Base-by-base conservation (phyloP, 2,113 vertebrate genomes). In the Odocoileus virginianus region DNA sequence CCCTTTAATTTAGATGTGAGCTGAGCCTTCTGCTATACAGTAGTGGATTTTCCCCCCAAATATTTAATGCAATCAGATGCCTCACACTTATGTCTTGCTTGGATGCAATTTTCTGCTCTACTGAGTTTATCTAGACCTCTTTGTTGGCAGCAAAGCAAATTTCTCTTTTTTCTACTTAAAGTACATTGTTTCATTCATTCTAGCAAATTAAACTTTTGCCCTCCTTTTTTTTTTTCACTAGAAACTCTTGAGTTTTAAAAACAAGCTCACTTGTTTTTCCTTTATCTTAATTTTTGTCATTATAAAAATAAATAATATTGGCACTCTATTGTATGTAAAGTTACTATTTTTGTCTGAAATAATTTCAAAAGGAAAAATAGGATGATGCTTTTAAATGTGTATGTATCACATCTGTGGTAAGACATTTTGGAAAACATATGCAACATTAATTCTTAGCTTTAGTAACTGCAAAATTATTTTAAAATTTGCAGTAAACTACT, bases 31-130 rank as follows among this genome's bases (percentile, higher is more conserved):
- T 97, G 93, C 89, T 96, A 54, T 67, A 50, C 57, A 86, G 96
- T 94, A 50, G 97, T 86, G 61, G 7, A 36, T 90, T 71, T 25
- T 11, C 97, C 97, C 91, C 92, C 3, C 25, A 88, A 96, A 97
- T 93, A 89, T 95, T 97, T 97, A 97, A 96, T 96, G 95, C 97
- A 98, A 94, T 97, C 94, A 96, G 91, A 87, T 96, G 92, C 93
- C 91, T 87, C 95, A 67, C 86, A 97, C 90, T 90, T 98, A 98
- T 76, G 97, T 81, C 96, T 81, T 94, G 95, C 97, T 96, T 91
- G 52, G 90, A 98, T 98, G 97, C 97, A 98, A 97, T 98, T 98
- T 98, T 98, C 97, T 98, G 98, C 98, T 98, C 97, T 74, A 3
- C 93, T 98, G 98, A 98, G 91, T 98, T 98, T 98, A 96, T 98